A percentile compares a stretch with the other conserved stretches of the same genome.
phyloP scores from a whole-genome alignment of 2,888 invertebrate species.

The Piscicola geometra region DNA sequence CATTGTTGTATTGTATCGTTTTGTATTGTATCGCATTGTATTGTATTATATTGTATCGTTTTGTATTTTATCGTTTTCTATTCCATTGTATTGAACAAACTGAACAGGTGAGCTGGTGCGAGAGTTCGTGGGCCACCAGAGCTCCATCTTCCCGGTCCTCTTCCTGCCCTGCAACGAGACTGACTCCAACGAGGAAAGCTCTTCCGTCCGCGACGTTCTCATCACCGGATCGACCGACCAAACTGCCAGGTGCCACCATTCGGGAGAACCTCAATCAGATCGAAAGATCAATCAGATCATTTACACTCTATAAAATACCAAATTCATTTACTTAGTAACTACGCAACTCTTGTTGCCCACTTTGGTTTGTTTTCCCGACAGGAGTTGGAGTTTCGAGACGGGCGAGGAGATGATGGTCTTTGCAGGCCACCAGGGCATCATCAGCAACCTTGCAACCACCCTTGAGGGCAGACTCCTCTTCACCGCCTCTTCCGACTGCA shows the following conservation, averaged over 20 bases:
- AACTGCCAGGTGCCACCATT: slow-evolving; percentile 52
- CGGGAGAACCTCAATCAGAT: not conserved
- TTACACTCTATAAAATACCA: too few species aligned
- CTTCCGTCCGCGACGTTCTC: slow-evolving; percentile 50
- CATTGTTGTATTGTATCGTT: not conserved
- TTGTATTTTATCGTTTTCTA: too few species aligned
- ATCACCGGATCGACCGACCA: slow-evolving; percentile 48
- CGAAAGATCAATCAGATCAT: too few species aligned
- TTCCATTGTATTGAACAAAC: too few species aligned
- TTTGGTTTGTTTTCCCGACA: not conserved
- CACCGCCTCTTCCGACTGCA: slow-evolving; percentile 58
- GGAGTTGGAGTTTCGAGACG: slow-evolving; percentile 56
- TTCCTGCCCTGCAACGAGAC: slow-evolving; percentile 57
- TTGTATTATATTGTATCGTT: too few species aligned
- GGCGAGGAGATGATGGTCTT: slow-evolving; percentile 53
- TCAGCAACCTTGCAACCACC: slow-evolving; percentile 58
- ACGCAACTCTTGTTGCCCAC: not conserved
- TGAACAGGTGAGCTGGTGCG: slow-evolving; percentile 52
- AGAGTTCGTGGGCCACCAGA: slow-evolving; percentile 57
- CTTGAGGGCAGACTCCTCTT: slow-evolving; percentile 53
- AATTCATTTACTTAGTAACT: too few species aligned
- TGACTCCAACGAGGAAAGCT: slow-evolving; percentile 56
- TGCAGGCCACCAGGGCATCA: slow-evolving; percentile 57
- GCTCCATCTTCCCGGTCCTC: slow-evolving; percentile 58
- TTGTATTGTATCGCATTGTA: too few species aligned